phyloP scores from a whole-genome alignment of 2,888 invertebrate species.

The Agonopterix alstromeriana region DNA sequence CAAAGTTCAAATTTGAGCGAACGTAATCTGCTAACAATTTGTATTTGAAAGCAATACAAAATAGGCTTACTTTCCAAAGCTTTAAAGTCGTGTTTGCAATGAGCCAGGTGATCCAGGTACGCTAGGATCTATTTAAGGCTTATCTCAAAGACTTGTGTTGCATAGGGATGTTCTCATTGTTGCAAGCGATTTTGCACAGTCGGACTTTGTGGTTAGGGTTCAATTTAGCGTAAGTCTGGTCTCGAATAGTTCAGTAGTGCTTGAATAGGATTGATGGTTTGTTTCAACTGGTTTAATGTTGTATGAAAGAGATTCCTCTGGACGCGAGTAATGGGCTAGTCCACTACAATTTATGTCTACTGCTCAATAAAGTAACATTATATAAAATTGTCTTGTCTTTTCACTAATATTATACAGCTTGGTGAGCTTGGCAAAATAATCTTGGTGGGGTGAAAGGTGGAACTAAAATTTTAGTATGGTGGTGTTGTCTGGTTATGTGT shows the following conservation, averaged over 20 bases:
- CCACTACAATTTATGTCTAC: too few species aligned
- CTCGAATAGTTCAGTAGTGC: not conserved
- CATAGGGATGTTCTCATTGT: slow-evolving; percentile 5
- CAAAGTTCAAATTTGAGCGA: slow-evolving; percentile 3
- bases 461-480: too few species aligned
- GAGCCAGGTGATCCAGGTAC: slow-evolving; percentile 7
- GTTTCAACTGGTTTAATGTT: not conserved
- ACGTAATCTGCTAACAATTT: not conserved
- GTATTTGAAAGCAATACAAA: not conserved
- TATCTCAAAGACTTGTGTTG: slow-evolving; percentile 17
- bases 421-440: too few species aligned
- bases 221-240: not conserved
- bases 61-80: not conserved
- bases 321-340: too few species aligned
- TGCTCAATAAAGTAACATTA: too few species aligned
- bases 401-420: not conserved
- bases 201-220: not conserved
- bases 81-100: not conserved
- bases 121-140: slow-evolving; percentile 13
- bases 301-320: too few species aligned
- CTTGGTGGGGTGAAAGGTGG: too few species aligned
- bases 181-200: not conserved
- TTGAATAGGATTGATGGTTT: not conserved
- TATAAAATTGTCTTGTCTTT: not conserved
- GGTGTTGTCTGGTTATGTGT: too few species aligned